phyloP scores from a whole-genome alignment of 2,113 vertebrate genomes.

The Glaucomys volans region DNA sequence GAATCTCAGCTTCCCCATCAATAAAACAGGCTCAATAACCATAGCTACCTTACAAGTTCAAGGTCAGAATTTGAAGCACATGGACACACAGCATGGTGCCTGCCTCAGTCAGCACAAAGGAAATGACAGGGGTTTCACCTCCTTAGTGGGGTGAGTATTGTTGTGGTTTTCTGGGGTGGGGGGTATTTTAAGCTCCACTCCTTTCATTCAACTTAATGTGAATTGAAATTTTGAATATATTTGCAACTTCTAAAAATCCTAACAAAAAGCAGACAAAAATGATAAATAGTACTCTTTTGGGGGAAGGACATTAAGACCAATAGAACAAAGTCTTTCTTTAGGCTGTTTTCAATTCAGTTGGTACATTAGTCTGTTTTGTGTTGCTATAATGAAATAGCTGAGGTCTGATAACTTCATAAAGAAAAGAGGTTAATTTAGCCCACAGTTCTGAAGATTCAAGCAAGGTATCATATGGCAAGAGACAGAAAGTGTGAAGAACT shows the following conservation, averaged over 20 bases:
- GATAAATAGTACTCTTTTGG: background rate
- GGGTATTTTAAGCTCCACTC: background rate
- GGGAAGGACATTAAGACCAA: background rate
- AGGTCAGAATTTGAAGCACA: background rate
- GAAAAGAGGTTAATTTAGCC: background rate
- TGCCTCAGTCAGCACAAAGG: background rate
- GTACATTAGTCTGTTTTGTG: background rate
- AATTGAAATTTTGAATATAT: background rate
- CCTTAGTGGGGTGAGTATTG: background rate
- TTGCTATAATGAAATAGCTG: background rate
- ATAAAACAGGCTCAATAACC: background rate
- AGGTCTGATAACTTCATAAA: background rate
- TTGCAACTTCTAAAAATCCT: conserved; percentile 6
- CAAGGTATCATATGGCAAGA: background rate
- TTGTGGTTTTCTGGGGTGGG: background rate
- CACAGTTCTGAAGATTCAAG: background rate
- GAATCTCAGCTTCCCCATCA: background rate
- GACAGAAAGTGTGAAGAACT: background rate
- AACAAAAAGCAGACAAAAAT: background rate
- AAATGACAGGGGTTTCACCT: background rate
- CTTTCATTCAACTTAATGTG: background rate
- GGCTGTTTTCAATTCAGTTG: conserved; percentile 50
- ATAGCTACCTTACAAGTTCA: background rate
- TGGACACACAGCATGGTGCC: fast-evolving
- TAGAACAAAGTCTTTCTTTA: background rate